Evolutionary conservation across 1,140 invertebrate genomes (phyloP).

Genomic region (Zaprionus lachaisei): DNA sequence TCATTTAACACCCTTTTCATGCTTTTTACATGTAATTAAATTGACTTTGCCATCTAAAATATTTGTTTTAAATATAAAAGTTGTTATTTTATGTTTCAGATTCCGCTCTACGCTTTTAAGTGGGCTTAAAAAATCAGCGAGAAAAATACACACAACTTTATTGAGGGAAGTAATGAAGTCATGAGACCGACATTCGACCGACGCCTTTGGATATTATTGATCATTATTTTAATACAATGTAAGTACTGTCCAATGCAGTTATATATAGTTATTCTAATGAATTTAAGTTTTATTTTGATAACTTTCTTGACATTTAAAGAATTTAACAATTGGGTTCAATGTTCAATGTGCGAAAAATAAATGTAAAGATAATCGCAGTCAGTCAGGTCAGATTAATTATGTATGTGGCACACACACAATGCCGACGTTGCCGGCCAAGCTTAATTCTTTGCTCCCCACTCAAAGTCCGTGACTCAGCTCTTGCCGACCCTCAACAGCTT

Average conservation of each 20-base stretch:
- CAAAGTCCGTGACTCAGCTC: conserved; percentile 22
- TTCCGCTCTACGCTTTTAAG: conserved; percentile 54
- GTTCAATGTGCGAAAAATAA: conserved; percentile 77
- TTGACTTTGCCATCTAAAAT: background rate
- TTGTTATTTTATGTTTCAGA: conserved; percentile 35
- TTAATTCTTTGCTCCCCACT: conserved; percentile 1
- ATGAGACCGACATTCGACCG: conserved; percentile 84
- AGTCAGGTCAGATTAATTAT: conserved; percentile 82
- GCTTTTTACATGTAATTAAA: background rate
- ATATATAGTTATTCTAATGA: background rate
- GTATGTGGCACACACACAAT: conserved; percentile 43
- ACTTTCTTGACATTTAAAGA: background rate
- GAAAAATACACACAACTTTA: conserved; percentile 61
- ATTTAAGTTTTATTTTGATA: too few species aligned
- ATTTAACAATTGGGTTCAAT: background rate
- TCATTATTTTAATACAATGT: conserved; percentile 84
- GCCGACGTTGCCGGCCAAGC: background rate
- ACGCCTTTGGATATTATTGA: conserved; percentile 84
- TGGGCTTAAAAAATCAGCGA: conserved; percentile 27
- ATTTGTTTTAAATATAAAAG: background rate
- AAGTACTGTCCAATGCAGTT: conserved; percentile 47
- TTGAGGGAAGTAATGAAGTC: conserved; percentile 83
- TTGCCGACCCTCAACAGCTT: conserved; percentile 56
- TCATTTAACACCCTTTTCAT: too few species aligned
- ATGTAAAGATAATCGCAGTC: conserved; percentile 78